Evolutionary conservation across 1,140 invertebrate genomes (phyloP), one percentile per base, ranked within the genome.

Genomic region (Coboldia fuscipes): DNA sequence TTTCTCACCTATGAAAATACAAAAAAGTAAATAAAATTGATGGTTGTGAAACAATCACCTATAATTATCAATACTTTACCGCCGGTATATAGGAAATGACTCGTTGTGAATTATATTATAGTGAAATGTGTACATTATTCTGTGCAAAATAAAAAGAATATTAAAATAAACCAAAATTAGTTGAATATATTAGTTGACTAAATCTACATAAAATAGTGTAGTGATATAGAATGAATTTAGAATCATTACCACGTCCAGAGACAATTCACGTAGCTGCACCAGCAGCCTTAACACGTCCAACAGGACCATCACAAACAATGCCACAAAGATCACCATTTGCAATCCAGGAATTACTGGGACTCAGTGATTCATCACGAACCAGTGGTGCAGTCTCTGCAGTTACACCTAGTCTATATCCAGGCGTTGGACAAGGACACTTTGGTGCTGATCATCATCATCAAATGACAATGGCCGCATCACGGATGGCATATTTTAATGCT

Each of bases 301-400:
- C 50, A 21, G 2, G 20, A 3, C 32, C 26, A 33, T 33, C 12
- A 10, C 52, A 54, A 40, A 52, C 60, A 35, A 70, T 78, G 65
- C 79, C 80, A 41, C 81, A 86, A 57, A 64, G 83, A 43, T 84
- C 80, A 40, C 82, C 83, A 13, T 90, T 89, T 59, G 84, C 80
- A 41, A 89, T 89, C 49, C 83, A 90, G 56, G 83, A 90, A 61
- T 64, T 89, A 42, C 61, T 89, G 44, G 83, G 83, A 1, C 57
- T 89, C 23, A 70, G 72, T 10, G 57, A 58, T 30, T 41, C 35
- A 9, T 6, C 24, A 32, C 55, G 5, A 47, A 54, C 20, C 41
- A 36, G 19, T 23, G 28, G 28, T 4, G 57, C 61, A 0, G 53
- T 55, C 8, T 56, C 54, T 1, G 52, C 54, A 1, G 54, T 55